phyloP scores from a whole-genome alignment of 2,888 invertebrate genomes.

The Lepidocyrtinus sp. region DNA sequence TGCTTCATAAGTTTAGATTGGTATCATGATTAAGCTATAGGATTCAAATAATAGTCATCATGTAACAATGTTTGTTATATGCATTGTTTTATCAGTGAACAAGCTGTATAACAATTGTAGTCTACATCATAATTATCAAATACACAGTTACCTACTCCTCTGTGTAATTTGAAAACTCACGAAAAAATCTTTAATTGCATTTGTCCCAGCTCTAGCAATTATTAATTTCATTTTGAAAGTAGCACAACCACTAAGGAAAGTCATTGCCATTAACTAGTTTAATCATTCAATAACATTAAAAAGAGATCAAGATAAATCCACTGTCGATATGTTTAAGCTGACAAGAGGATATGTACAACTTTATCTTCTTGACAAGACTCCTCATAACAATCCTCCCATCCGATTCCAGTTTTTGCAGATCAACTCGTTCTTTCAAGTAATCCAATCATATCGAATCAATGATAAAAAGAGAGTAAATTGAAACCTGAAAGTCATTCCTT shows the following conservation, averaged over 20 bases:
- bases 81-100: not conserved
- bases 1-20: not conserved
- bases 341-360: too few relatives aligned
- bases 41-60: not conserved
- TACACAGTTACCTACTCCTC: not conserved
- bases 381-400: not conserved
- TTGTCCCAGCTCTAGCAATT: not conserved
- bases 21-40: not conserved
- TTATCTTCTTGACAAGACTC: slow-evolving; percentile 25
- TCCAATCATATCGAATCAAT: slow-evolving; percentile 15
- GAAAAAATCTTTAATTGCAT: not conserved
- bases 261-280: slow-evolving; percentile 17
- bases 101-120: not conserved
- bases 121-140: not conserved
- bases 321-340: not conserved
- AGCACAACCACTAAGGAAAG: not conserved
- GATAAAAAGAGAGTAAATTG: not conserved
- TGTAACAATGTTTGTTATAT: not conserved
- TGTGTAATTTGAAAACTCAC: not conserved
- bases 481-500: not conserved
- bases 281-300: slow-evolving; percentile 46
- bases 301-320: slow-evolving; percentile 50
- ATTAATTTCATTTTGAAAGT: not conserved
- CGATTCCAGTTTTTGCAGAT: slow-evolving; percentile 41
- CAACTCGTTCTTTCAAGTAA: slow-evolving; percentile 28